phyloP scores from a whole-genome alignment of 2,888 invertebrate genomes.

The Smittia sp. region DNA sequence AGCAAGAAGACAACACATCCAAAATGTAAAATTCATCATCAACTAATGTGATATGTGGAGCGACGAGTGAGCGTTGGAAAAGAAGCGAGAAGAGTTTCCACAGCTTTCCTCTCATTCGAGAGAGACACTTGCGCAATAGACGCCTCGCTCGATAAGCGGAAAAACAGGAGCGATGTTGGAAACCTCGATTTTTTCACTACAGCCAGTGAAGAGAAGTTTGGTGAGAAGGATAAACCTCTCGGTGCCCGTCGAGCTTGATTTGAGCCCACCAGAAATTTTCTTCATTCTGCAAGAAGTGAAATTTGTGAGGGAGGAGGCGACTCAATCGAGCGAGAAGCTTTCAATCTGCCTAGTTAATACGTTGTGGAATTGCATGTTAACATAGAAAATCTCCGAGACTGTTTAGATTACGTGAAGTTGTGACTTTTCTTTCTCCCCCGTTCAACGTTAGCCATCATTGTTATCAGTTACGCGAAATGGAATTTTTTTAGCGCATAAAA shows the following conservation, averaged over 20 bases:
- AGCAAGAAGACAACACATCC: no score
- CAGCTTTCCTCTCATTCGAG: not conserved
- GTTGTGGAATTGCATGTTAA: slow-evolving; percentile 30
- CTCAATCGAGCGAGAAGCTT: not conserved
- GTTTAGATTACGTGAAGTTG: slow-evolving; percentile 17
- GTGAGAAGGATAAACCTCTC: slow-evolving; percentile 28
- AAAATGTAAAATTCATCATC: no score
- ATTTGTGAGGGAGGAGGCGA: not conserved
- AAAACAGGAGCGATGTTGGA: slow-evolving; percentile 15
- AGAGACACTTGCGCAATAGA: slow-evolving; percentile 4
- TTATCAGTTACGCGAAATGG: slow-evolving; percentile 21
- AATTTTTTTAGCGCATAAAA: not conserved
- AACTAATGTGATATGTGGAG: no score
- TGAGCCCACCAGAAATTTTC: slow-evolving; percentile 11
- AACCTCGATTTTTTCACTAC: slow-evolving; percentile 34
- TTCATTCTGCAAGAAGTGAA: not conserved
- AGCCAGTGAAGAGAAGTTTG: slow-evolving; percentile 34
- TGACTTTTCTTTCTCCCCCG: not conserved
- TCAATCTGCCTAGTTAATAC: not conserved
- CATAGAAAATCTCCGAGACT: slow-evolving; percentile 23
- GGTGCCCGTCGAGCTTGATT: not conserved
- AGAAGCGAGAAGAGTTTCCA: not conserved
- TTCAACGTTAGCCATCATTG: slow-evolving; percentile 36
- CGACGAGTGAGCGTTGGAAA: no score
- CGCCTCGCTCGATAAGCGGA: not conserved